These are phyloP conservation scores for Caerostris extrusa DNA, from an alignment of 1,140 invertebrate species.

Conservation along the genomic window DNA sequence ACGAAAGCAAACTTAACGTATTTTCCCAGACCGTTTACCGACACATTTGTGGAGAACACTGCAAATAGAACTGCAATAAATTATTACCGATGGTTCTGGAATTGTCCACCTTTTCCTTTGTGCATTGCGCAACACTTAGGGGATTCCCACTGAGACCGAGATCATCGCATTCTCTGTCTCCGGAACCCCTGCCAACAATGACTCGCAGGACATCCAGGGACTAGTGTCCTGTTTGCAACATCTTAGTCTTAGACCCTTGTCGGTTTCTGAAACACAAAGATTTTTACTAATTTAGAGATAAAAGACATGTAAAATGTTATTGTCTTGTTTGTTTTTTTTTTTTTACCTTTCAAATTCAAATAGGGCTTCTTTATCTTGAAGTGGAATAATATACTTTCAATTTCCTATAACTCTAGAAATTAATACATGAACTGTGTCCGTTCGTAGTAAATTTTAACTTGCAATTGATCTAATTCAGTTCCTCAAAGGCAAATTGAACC, in stretches of 20 bases:
- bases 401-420: no score
- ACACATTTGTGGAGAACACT: slow-evolving; percentile 59
- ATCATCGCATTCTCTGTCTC: slow-evolving; percentile 65
- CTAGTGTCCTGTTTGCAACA: no score
- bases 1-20: slow-evolving; percentile 24
- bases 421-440: no score
- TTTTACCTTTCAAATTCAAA: no score
- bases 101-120: slow-evolving; percentile 69
- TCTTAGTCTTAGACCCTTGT: neutral
- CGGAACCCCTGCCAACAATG: slow-evolving; percentile 56
- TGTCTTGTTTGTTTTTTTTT: no score
- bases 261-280: neutral
- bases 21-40: slow-evolving; percentile 69
- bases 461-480: no score
- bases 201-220: neutral
- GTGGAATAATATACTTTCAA: no score
- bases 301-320: no score
- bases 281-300: neutral
- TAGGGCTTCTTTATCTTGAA: no score
- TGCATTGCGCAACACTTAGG: slow-evolving; percentile 47
- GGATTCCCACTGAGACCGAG: slow-evolving; percentile 32
- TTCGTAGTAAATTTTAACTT: no score
- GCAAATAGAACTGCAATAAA: slow-evolving; percentile 73
- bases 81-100: slow-evolving; percentile 52
- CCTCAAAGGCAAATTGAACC: no score